Conservation (phyloP, 2,113 vertebrate genomes). For the Zapus hudsonius region DNA sequence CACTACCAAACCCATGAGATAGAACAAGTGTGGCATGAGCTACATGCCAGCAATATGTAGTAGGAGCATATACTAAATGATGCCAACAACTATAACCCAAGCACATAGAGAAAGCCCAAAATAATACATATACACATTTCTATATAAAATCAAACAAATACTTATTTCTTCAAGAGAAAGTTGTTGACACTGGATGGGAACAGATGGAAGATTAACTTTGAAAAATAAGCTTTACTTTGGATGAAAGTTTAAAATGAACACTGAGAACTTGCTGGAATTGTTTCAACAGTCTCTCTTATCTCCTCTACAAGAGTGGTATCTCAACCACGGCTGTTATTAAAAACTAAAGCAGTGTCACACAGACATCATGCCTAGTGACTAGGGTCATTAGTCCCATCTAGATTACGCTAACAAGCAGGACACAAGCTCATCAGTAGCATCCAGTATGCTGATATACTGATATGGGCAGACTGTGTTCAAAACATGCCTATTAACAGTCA, state of each 20-base stretch:
- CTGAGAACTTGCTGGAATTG: background rate
- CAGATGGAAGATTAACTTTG: background rate
- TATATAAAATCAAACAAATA: background rate
- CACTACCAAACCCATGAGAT: background rate
- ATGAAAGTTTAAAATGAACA: conserved; percentile 22
- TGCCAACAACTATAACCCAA: too few relatives aligned
- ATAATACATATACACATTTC: background rate
- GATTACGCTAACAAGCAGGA: background rate
- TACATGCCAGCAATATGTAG: background rate
- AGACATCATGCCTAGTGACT: background rate
- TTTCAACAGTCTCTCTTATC: background rate
- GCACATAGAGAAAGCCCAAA: background rate
- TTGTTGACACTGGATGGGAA: background rate
- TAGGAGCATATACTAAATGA: background rate
- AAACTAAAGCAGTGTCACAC: background rate
- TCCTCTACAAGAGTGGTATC: background rate
- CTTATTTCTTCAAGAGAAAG: conserved; percentile 10
- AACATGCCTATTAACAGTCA: background rate
- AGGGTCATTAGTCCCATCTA: background rate
- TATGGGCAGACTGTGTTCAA: background rate
- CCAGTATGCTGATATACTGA: background rate
- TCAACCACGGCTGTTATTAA: background rate
- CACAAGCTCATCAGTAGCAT: background rate
- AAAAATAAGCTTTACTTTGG: conserved; percentile 6
- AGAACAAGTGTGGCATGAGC: background rate